phyloP scores from a whole-genome alignment of 2,888 invertebrate species.

The Nemurella pictetii region DNA sequence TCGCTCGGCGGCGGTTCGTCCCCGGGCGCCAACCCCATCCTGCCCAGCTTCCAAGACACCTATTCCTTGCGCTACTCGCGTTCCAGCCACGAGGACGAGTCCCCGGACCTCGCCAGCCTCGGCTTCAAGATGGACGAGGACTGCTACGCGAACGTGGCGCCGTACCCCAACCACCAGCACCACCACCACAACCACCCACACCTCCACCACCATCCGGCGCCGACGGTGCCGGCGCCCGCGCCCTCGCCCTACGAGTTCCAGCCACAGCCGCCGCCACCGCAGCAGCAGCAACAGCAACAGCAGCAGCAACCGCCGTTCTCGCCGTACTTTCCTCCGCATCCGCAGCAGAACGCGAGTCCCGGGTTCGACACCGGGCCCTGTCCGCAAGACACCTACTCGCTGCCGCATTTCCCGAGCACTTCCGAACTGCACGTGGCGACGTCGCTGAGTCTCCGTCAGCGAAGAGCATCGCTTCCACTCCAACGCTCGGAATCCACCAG shows the following conservation, averaged over 20 bases:
- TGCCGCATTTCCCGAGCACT: constrained; percentile 69
- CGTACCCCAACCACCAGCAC: constrained; percentile 47
- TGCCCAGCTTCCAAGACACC: constrained; percentile 88
- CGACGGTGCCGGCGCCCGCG: constrained; percentile 56
- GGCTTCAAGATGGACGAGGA: constrained; percentile 87
- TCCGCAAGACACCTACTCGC: constrained; percentile 68
- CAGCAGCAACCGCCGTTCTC: constrained; percentile 48
- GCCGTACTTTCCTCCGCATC: constrained; percentile 53
- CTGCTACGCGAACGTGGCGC: constrained; percentile 64
- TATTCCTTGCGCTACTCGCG: constrained; percentile 67
- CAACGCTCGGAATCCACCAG: constrained; percentile 81
- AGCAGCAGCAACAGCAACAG: constrained; percentile 49
- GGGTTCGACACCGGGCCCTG: constrained; percentile 52
- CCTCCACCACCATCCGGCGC: constrained; percentile 54
- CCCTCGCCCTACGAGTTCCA: constrained; percentile 64
- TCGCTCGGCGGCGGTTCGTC: constrained; percentile 39
- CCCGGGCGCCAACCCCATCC: constrained; percentile 60
- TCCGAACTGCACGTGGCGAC: constrained; percentile 70
- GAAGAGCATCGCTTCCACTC: constrained; percentile 75
- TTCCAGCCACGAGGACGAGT: constrained; percentile 31
- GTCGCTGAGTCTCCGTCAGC: constrained; percentile 65
- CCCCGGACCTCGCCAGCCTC: constrained; percentile 48
- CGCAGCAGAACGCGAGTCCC: constrained; percentile 51
- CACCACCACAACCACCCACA: constrained; percentile 44
- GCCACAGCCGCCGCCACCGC: constrained; percentile 60